These are phyloP conservation scores for Neomorphus geoffroyi DNA, from an alignment of 2,797 vertebrate genomes.

Conservation along the genomic window DNA sequence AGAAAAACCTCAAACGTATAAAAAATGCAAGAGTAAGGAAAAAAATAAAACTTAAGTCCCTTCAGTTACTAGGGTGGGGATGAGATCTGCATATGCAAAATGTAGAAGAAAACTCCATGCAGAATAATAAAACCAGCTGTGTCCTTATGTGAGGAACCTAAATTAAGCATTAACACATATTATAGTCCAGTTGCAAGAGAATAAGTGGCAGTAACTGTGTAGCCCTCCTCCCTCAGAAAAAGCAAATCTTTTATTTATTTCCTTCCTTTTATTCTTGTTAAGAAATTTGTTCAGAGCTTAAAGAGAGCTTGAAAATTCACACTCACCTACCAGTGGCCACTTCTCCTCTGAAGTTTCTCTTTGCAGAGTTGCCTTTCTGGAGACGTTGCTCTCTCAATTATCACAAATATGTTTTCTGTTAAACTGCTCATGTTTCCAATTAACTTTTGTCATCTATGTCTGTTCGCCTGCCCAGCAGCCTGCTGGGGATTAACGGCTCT, in stretches of 20 bases:
- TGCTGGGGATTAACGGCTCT: conserved; percentile 80
- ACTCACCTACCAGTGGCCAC: conserved; percentile 63
- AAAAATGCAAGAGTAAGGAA: conserved; percentile 8
- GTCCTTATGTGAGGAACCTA: not conserved
- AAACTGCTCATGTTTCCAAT: conserved; percentile 82
- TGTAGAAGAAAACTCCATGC: not conserved
- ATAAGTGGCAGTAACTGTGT: not conserved
- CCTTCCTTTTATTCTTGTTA: not conserved
- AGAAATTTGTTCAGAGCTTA: not conserved
- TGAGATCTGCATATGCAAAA: not conserved
- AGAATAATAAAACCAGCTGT: not conserved
- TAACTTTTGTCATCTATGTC: conserved; percentile 80
- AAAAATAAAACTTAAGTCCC: conserved; percentile 18
- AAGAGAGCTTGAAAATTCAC: conserved; percentile 46
- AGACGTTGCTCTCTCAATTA: conserved; percentile 76
- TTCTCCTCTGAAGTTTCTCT: conserved; percentile 66
- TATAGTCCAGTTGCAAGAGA: not conserved
- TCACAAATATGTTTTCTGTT: conserved; percentile 79
- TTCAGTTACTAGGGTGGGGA: not conserved
- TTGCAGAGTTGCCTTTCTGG: conserved; percentile 65
- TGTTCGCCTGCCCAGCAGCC: conserved; percentile 77
- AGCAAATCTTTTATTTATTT: not conserved
- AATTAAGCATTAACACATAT: not conserved
- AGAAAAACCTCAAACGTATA: conserved; percentile 48
- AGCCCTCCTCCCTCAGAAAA: not conserved